Base-by-base conservation (phyloP, 1,140 invertebrate species). In the Pissodes strobi region DNA sequence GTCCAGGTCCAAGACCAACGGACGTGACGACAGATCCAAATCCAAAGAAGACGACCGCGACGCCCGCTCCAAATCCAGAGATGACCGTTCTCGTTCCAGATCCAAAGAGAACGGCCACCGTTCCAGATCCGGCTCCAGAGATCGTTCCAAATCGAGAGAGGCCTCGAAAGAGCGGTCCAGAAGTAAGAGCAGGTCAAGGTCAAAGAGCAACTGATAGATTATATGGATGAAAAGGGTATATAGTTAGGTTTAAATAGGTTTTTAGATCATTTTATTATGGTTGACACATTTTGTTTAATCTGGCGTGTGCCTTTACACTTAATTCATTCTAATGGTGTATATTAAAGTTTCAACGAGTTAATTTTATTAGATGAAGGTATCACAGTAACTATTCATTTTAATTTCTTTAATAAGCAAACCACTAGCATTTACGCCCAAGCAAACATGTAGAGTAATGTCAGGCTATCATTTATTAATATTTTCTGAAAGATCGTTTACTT, bases 111-210 rank as follows among this genome's bases (percentile, higher is more conserved):
- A 85, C 66, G 80, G 79, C 68, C 83, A 84, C 70, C 79, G 82
- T 57, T 85, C 82, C 69, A 82, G 81, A 73, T 83, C 83, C 64
- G 82, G 83, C 75, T 86, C 84, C 52, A 64, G 68, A 55, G 71
- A 83, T 67, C 82, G 82, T 70, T 85, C 82, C 64, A 85, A 85
- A 72, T 84, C 84, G 64, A 80, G 82, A 66, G 85, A 85, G 68
- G 80, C 82, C 71, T 84, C 82, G 62, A 84, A 86, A 76, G 72
- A 73, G 23, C 58, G 67, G 1, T 74, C 74, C n/a, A 68, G 66
- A 8, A 74, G 72, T 22, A 68, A 73, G 45, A 72, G 70, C n/a
- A 67, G 68, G 55, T 74, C 73, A 25, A 63, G 71, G 22, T 73
- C 72, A 13, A 55, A 61, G 19, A 73, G 70, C 45, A 73, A 73